phyloP scores from a whole-genome alignment of 2,113 vertebrate species.

The Centrocercus urophasianus region DNA sequence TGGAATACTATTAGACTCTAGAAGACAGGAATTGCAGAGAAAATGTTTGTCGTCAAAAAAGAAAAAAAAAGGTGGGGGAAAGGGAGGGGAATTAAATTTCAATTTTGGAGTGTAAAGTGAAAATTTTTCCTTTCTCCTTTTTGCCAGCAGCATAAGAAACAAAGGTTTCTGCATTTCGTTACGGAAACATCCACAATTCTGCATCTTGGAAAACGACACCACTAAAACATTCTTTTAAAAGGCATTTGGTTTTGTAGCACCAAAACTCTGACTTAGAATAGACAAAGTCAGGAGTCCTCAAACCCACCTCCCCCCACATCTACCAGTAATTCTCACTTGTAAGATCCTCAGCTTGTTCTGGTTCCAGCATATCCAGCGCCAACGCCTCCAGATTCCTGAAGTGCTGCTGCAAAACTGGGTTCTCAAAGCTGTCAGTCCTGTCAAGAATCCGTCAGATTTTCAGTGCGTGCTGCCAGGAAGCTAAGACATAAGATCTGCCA shows the following conservation, averaged over 20 bases:
- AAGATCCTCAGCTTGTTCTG: conserved; percentile 89
- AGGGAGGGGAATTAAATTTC: not conserved
- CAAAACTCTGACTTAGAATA: not conserved
- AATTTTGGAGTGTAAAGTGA: not conserved
- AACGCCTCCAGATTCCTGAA: conserved; percentile 95
- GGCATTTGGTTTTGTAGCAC: not conserved
- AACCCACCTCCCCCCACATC: not conserved
- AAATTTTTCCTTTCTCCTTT: not conserved
- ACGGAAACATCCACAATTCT: not conserved
- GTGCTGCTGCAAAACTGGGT: conserved; percentile 93
- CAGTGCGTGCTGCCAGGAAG: not conserved
- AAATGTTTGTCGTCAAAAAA: not conserved
- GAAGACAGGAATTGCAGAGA: not conserved
- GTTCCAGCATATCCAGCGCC: conserved; percentile 88
- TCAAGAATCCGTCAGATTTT: conserved; percentile 31
- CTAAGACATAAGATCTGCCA: not conserved
- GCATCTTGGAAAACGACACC: not conserved
- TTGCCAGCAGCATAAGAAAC: not conserved
- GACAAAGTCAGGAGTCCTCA: not conserved
- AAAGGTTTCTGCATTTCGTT: not conserved
- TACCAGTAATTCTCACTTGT: conserved; percentile 82
- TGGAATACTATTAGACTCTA: not conserved
- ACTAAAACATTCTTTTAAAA: not conserved
- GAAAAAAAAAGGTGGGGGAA: not conserved
- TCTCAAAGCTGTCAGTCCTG: conserved; percentile 94